These are phyloP conservation scores for Eupsittula cactorum DNA, from an alignment of 2,113 vertebrate genomes.

Conservation along the genomic window DNA sequence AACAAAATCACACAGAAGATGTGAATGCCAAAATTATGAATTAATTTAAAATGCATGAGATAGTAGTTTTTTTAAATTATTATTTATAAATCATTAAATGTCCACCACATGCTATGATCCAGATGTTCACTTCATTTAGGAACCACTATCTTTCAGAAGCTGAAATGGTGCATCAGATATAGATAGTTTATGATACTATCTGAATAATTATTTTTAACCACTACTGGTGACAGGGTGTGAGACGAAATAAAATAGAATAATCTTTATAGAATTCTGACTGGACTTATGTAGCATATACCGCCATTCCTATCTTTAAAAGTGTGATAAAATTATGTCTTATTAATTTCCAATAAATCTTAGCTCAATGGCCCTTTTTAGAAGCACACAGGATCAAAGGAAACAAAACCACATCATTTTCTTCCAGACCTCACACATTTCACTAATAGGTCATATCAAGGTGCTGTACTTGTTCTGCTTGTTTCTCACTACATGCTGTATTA, in stretches of 20 bases:
- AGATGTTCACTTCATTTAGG: not conserved
- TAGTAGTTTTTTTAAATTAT: not conserved
- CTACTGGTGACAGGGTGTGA: rapidly evolving
- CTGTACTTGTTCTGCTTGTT: not conserved
- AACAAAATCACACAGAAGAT: not conserved
- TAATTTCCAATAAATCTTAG: not conserved
- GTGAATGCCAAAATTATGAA: not conserved
- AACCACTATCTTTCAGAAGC: not conserved
- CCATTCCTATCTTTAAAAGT: not conserved
- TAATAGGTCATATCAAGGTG: not conserved
- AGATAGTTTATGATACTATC: not conserved
- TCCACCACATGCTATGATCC: not conserved
- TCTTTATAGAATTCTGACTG: not conserved
- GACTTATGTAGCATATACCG: not conserved
- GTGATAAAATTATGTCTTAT: not conserved
- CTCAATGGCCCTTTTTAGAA: not conserved
- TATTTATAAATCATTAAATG: not conserved
- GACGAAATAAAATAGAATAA: not conserved
- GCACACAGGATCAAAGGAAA: not conserved
- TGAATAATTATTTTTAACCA: not conserved
- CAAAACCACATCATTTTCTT: not conserved
- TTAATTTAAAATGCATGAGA: not conserved
- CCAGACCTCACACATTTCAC: not conserved
- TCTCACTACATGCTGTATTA: not conserved
- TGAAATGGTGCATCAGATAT: not conserved